phyloP scores from a whole-genome alignment of 2,113 vertebrate genomes.

The Hemiprocne comata region DNA sequence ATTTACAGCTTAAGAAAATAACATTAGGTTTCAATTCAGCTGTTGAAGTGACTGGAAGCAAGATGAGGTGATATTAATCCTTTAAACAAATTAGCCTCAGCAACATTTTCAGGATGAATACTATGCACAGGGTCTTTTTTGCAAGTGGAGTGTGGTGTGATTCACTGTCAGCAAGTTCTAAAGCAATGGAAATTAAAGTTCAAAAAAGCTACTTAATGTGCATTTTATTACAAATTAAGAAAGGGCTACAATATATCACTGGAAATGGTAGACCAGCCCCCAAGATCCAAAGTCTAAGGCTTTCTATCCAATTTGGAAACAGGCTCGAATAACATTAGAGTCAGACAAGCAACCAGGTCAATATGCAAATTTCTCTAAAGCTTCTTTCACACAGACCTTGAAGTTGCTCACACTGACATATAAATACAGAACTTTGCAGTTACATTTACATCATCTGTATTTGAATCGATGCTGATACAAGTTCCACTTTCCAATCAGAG shows the following conservation, averaged over 20 bases:
- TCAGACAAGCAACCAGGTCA: not conserved
- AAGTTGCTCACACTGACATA: not conserved
- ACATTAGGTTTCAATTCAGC: not conserved
- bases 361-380: not conserved
- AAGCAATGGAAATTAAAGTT: not conserved
- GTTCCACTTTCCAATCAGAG: not conserved
- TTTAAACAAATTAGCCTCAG: not conserved
- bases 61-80: not conserved
- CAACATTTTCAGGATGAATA: not conserved
- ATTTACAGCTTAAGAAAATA: not conserved
- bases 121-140: not conserved
- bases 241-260: not conserved
- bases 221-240: not conserved
- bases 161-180: not conserved
- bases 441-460: not conserved
- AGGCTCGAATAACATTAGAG: not conserved
- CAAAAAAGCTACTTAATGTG: not conserved
- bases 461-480: not conserved
- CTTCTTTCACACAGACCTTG: not conserved
- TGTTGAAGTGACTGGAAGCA: constrained; percentile 1
- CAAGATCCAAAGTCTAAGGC: not conserved
- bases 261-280: not conserved
- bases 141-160: not conserved
- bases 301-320: not conserved
- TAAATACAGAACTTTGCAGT: not conserved